A percentile compares a stretch with the other conserved stretches of the same genome.
These are phyloP conservation scores for Lasioglossum oenotherae DNA, from an alignment of 2,888 invertebrate genomes.

Conservation along the genomic window DNA sequence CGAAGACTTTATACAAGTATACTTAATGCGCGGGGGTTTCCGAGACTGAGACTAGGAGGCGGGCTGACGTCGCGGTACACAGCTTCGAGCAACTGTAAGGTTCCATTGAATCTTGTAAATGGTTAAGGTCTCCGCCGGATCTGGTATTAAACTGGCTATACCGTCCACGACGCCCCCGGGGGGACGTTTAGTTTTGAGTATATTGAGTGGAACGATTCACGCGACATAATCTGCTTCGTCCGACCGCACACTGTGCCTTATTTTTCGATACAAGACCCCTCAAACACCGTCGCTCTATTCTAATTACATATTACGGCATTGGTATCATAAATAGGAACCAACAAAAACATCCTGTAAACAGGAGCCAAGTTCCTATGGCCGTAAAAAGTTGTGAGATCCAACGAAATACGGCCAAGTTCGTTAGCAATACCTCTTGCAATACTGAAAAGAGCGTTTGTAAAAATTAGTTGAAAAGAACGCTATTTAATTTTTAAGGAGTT, in stretches of 20 bases:
- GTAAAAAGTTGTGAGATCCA: no score
- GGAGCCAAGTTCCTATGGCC: no score
- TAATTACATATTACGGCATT: neutral
- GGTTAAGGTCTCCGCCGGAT: constrained; percentile 44
- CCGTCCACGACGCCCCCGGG: constrained; percentile 4
- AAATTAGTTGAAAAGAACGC: no score
- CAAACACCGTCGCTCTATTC: no score
- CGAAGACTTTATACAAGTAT: constrained; percentile 70
- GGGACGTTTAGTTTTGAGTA: constrained; percentile 30
- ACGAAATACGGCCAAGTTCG: no score
- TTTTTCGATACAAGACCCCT: neutral
- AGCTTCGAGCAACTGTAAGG: constrained; percentile 48
- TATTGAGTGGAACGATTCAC: constrained; percentile 38
- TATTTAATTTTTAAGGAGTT: no score
- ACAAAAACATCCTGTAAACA: no score
- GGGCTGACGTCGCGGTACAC: constrained; percentile 27
- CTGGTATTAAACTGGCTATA: constrained; percentile 44
- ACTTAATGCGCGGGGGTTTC: constrained; percentile 63
- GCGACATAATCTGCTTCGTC: neutral
- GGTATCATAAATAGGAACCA: no score
- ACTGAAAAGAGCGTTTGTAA: no score
- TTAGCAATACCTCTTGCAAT: no score
- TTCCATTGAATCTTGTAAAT: constrained; percentile 60
- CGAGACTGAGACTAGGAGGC: constrained; percentile 42
- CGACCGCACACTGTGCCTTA: neutral